Conservation (phyloP, 2,888 invertebrate genomes). For the Chirona hameri region DNA sequence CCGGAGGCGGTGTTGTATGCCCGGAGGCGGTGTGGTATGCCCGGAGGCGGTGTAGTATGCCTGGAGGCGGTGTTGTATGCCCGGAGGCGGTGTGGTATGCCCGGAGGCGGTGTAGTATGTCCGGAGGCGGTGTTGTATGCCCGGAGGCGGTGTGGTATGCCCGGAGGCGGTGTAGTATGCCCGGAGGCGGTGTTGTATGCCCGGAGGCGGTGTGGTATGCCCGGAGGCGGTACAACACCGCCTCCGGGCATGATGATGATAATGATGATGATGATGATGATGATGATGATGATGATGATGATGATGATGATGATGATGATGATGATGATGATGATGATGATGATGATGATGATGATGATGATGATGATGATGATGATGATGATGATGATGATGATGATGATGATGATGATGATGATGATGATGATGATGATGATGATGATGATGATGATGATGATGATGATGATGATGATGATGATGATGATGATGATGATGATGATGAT, state of each 20-base stretch:
- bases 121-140: too few species aligned
- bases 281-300: background rate
- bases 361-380: slow-evolving; percentile 22
- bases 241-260: background rate
- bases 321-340: slow-evolving; percentile 1
- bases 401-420: slow-evolving; percentile 22
- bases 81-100: too few species aligned
- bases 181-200: too few species aligned
- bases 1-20: too few species aligned
- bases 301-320: background rate
- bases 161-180: too few species aligned
- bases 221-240: too few species aligned
- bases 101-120: too few species aligned
- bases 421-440: slow-evolving; percentile 22
- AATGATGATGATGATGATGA: background rate
- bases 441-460: slow-evolving; percentile 22
- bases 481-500: slow-evolving; percentile 22
- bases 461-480: slow-evolving; percentile 22
- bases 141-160: too few species aligned
- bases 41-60: too few species aligned
- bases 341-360: slow-evolving; percentile 22
- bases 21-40: too few species aligned
- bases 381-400: slow-evolving; percentile 22
- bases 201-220: too few species aligned
- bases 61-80: too few species aligned